phyloP scores from a whole-genome alignment of 2,113 vertebrate genomes.

The Clinocottus analis region DNA sequence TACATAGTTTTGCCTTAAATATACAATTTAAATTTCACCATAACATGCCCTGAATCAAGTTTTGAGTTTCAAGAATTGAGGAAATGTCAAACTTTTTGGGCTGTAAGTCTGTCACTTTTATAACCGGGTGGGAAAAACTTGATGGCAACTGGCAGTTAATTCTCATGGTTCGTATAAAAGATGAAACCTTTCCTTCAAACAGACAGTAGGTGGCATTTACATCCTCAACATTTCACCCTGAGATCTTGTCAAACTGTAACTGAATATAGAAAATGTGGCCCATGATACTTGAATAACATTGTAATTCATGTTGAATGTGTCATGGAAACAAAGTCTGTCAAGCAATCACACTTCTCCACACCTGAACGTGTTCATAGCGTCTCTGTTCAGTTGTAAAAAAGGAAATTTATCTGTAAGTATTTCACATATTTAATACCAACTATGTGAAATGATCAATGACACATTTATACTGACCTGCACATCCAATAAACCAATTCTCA shows the following conservation, averaged over 20 bases:
- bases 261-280: constrained; percentile 33
- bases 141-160: constrained; percentile 15
- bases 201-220: constrained; percentile 34
- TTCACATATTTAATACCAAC: constrained; percentile 42
- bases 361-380: constrained; percentile 16
- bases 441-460: constrained; percentile 40
- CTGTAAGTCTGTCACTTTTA: not conserved
- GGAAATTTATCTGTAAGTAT: constrained; percentile 39
- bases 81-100: not conserved
- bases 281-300: constrained; percentile 7
- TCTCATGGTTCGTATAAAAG: not conserved
- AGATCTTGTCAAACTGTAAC: constrained; percentile 30
- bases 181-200: constrained; percentile 19
- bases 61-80: not conserved
- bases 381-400: constrained; percentile 16
- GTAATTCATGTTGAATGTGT: constrained; percentile 10
- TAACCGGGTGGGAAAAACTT: constrained; percentile 1
- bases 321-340: constrained; percentile 30
- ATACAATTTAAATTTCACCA: not conserved
- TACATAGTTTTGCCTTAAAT: not conserved
- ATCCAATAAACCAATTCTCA: constrained; percentile 32
- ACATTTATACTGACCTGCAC: constrained; percentile 45
- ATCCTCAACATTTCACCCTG: constrained; percentile 21
- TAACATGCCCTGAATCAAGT: not conserved
- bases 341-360: constrained; percentile 7